These are phyloP conservation scores for Polydrusus pterygomalis DNA, from an alignment of 2,888 invertebrate genomes.

Conservation along the genomic window DNA sequence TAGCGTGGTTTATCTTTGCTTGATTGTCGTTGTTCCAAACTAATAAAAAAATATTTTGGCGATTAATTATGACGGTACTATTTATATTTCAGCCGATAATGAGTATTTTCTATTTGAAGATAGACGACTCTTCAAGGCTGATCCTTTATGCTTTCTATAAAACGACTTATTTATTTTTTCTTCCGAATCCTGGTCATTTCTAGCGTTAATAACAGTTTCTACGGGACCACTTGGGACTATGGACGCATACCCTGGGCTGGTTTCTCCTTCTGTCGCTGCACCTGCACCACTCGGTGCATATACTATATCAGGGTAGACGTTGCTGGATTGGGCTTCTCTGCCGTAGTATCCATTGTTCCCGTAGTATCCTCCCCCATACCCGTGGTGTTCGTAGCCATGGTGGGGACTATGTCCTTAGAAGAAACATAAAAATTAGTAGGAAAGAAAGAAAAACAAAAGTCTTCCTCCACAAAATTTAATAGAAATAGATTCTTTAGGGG, in stretches of 20 bases:
- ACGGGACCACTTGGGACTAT: neutral
- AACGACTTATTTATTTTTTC: constrained; percentile 26
- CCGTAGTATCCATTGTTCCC: too few species aligned
- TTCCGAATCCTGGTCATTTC: constrained; percentile 30
- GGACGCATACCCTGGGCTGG: constrained; percentile 5
- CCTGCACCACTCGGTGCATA: constrained; percentile 40
- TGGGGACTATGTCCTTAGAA: neutral
- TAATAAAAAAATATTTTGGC: neutral
- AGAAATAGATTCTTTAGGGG: too few species aligned
- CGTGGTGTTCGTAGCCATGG: neutral
- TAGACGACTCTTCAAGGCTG: neutral
- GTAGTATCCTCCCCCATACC: too few species aligned
- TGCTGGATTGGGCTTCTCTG: constrained; percentile 29
- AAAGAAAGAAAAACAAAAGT: too few species aligned
- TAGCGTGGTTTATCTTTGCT: too few species aligned
- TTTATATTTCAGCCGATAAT: constrained; percentile 3
- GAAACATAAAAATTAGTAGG: neutral
- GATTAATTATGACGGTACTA: too few species aligned
- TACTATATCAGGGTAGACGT: constrained; percentile 35
- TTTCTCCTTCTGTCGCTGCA: constrained; percentile 6
- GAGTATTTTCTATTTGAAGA: constrained; percentile 29
- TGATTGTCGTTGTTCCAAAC: too few species aligned
- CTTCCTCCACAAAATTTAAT: too few species aligned
- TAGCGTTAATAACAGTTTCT: constrained; percentile 1
- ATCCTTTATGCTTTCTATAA: constrained; percentile 19